A percentile compares a stretch with the other conserved stretches of the same genome.
Conservation (phyloP, 2,888 invertebrate genomes). For the Prosopocoilus inquinatus region DNA sequence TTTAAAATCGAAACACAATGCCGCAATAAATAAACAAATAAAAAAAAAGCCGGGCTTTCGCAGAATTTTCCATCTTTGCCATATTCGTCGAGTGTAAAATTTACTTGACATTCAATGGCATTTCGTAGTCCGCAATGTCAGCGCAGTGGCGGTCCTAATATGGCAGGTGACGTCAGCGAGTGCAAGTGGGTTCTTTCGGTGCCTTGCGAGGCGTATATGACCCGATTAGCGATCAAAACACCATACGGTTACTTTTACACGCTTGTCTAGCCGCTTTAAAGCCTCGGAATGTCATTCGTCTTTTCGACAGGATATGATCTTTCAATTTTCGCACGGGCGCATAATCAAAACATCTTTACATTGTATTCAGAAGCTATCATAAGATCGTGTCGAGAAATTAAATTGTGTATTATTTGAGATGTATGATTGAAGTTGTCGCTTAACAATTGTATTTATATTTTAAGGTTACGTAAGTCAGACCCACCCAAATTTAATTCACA, state of each 20-base stretch:
- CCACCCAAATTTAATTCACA: no score
- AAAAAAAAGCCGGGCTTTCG: neutral
- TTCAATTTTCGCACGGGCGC: no score
- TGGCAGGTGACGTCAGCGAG: conserved; percentile 31
- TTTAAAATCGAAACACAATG: no score
- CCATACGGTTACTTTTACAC: conserved; percentile 21
- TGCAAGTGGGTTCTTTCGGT: conserved; percentile 30
- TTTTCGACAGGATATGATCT: no score
- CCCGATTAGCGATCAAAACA: conserved; percentile 22
- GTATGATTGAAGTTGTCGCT: no score
- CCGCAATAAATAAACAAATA: neutral
- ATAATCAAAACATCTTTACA: no score
- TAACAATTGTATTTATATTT: no score
- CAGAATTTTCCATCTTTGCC: conserved; percentile 1
- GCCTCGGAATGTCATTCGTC: no score
- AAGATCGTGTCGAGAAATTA: no score
- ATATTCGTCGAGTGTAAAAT: conserved; percentile 3
- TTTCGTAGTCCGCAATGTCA: conserved; percentile 20
- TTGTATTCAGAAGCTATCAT: no score
- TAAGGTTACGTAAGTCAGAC: no score
- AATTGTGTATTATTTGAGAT: no score
- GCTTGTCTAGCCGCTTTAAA: conserved; percentile 13
- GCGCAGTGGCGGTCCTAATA: conserved; percentile 29
- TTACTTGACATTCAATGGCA: conserved; percentile 18
- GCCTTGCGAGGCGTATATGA: conserved; percentile 18